These are phyloP conservation scores for Tricholauxania praeusta DNA, from an alignment of 2,888 invertebrate species.

Conservation along the genomic window DNA sequence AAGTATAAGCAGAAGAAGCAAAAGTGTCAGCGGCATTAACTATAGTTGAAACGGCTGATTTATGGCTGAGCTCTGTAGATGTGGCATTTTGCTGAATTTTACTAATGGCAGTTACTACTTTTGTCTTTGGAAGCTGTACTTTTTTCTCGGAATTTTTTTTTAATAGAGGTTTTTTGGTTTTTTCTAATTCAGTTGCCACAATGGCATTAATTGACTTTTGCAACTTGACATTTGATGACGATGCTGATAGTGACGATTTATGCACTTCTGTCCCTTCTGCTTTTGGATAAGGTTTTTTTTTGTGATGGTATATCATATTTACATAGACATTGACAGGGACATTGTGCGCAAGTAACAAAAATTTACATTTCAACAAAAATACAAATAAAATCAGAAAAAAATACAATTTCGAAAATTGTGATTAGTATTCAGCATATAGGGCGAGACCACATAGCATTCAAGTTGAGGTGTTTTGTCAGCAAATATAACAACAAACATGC, in stretches of 20 bases:
- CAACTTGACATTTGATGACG: too few species aligned
- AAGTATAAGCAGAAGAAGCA: constrained; percentile 22
- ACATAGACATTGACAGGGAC: neutral
- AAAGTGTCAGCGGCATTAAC: neutral
- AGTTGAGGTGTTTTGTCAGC: neutral
- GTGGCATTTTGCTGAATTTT: neutral
- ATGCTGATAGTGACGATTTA: too few species aligned
- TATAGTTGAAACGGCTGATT: neutral
- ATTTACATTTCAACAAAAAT: too few species aligned
- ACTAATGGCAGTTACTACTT: neutral
- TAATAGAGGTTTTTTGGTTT: too few species aligned
- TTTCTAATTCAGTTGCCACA: neutral
- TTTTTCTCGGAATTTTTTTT: too few species aligned
- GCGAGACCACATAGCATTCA: neutral
- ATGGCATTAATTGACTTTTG: neutral
- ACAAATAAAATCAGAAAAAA: neutral
- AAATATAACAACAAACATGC: neutral
- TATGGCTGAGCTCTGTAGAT: neutral
- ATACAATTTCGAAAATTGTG: neutral
- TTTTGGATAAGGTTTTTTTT: neutral
- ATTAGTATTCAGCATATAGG: neutral
- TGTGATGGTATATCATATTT: neutral
- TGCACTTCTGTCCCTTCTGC: constrained; percentile 29
- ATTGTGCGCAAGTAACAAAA: constrained; percentile 5
- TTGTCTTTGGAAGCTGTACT: neutral